Base-by-base conservation (phyloP, 2,797 vertebrate species). In the Tarsius wallacei region DNA sequence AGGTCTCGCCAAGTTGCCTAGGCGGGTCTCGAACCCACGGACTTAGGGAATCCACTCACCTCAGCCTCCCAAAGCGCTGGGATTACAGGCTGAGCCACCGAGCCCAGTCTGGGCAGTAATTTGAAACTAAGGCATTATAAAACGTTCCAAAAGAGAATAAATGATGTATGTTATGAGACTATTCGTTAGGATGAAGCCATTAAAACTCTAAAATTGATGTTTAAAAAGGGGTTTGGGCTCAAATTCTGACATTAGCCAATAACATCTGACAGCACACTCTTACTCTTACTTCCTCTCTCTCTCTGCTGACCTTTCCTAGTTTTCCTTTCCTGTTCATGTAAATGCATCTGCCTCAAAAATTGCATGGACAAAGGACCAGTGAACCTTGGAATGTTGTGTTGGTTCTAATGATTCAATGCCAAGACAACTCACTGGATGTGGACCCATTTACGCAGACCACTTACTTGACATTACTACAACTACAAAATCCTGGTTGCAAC, bases 161-260 rank as follows among this genome's bases (percentile, higher is more conserved):
- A 93, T 21, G 15, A 57, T 90, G 11, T 71, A 77, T 76, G 36
- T 17, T 31, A 74, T 78, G 73, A 95, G 66, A 51, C 16, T 71
- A 33, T 49, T 84, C 71, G 66, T 81, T 94, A 89, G 80, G 26
- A 93, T 55, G 74, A 91, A 94, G 93, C 12, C 63, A 88, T 85
- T 94, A 90, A 63, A 87, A 68, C 22, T 76, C 53, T 49, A 51
- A 86, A 77, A 78, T 64, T 61, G 7, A 49, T 96, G 53, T 83
- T 61, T 91, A 86, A 91, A 87, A 26, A 26, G 13, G 8, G 66
- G 57, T 96, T 82, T 10, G 51, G 95, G 7, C 5, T 81, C 83
- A 93, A 47, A 97, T 80, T 31, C 36, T 93, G 57, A 94, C 57
- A 71, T 66, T 86, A 59, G n/a, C 64, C 55, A 66, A 95, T 83